Evolutionary conservation across 2,797 vertebrate species (phyloP), one percentile per base, ranked within the genome.

Genomic region (Gambelia wislizenii): DNA sequence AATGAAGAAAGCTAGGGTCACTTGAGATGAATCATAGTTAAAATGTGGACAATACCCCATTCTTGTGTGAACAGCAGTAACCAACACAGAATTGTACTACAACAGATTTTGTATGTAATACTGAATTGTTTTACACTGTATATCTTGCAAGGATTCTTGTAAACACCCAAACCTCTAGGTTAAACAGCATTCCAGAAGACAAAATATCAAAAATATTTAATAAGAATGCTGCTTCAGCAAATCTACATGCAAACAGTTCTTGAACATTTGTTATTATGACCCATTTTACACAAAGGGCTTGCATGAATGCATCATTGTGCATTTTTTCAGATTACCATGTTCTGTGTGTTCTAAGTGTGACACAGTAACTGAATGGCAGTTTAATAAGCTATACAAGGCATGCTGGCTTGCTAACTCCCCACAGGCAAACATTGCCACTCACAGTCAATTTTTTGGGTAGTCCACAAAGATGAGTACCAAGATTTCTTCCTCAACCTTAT

Each of bases 301-400:
- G 10, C 84, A 44, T 5, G 18, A 81, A 42, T 64, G 54, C 6
- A 52, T 54, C 49, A 22, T 6, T 74, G 27, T 74, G 76, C 25
- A 61, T 59, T 85, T 85, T 72, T 79, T 22, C 39, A 61, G 14
- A 74, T 74, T 33, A 36, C 36, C 33, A 18, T 52, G 36, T 59
- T 33, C 16, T 30, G 30, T 22, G 22, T 16, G 64, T 85, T 80
- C 74, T 54, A 81, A 89, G 18, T 80, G 22, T 85, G 76, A 89
- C 3, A 52, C 42, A 72, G 33, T 47, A 52, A 69, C 47, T 20
- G 8, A 89, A 89, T 81, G 33, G 69, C 39, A 18, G 84, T 30
- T 89, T 82, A 54, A 76, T 42, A 67, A 81, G 72, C 33, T 52
- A 83, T 30, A 25, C 59, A 88, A 88, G 33, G n/a, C 56, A 76